phyloP scores from a whole-genome alignment of 2,888 invertebrate genomes.

The Apomyelois bistriatella region DNA sequence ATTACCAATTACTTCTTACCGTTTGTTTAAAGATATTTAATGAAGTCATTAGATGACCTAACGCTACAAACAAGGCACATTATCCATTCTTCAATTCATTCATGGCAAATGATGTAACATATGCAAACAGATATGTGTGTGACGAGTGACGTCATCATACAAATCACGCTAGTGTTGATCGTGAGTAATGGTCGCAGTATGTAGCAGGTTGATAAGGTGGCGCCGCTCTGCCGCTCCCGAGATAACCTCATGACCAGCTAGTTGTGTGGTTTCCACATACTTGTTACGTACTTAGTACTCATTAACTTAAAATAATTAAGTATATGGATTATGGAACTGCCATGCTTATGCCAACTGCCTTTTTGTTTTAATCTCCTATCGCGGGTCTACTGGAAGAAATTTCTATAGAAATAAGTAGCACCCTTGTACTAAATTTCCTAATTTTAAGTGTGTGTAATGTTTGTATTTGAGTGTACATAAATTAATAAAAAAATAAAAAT shows the following conservation, averaged over 20 bases:
- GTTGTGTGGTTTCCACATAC: conserved; percentile 10
- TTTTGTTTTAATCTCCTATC: too few relatives aligned
- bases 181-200: conserved; percentile 51
- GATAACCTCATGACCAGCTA: conserved; percentile 29
- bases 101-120: conserved; percentile 5
- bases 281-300: background rate
- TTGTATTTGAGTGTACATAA: too few relatives aligned
- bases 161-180: conserved; percentile 17
- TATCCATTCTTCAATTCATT: conserved; percentile 11
- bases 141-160: conserved; percentile 8
- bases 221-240: conserved; percentile 30
- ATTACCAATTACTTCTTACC: too few relatives aligned
- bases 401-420: too few relatives aligned
- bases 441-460: too few relatives aligned
- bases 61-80: background rate
- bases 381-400: too few relatives aligned
- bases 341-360: too few relatives aligned
- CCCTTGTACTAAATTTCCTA: too few relatives aligned
- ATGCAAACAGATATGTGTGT: background rate
- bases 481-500: too few relatives aligned
- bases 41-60: conserved; percentile 3
- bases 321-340: too few relatives aligned
- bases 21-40: background rate
- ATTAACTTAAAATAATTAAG: conserved; percentile 1
- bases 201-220: conserved; percentile 49